phyloP scores from a whole-genome alignment of 2,888 invertebrate genomes.

The Drosophila neutralis region DNA sequence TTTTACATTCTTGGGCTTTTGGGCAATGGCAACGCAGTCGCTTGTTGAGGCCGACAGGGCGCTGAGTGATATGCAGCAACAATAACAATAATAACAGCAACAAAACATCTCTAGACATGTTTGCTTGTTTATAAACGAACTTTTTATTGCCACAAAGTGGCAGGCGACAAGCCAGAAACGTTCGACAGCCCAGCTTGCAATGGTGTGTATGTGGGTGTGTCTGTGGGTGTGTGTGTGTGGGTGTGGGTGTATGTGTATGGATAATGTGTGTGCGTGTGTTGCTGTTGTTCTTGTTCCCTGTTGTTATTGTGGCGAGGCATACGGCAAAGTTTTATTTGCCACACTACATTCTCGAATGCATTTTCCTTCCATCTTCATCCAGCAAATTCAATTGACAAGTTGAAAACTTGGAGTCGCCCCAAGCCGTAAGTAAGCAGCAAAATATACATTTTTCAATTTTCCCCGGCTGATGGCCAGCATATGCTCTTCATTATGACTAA shows the following conservation, averaged over 20 bases:
- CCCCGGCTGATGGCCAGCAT: background rate
- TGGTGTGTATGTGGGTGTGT: slow-evolving; percentile 3
- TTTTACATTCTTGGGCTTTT: slow-evolving; percentile 5
- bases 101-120: slow-evolving; percentile 57
- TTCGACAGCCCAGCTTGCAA: slow-evolving; percentile 25
- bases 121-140: slow-evolving; percentile 76
- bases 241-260: slow-evolving; percentile 2
- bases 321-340: slow-evolving; percentile 47
- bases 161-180: slow-evolving; percentile 66
- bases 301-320: slow-evolving; percentile 17
- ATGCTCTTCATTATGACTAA: background rate
- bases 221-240: background rate
- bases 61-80: slow-evolving; percentile 63
- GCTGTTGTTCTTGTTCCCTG: slow-evolving; percentile 6
- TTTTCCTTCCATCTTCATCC: slow-evolving; percentile 15
- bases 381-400: slow-evolving; percentile 54
- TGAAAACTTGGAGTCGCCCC: slow-evolving; percentile 26
- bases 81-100: slow-evolving; percentile 48
- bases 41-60: slow-evolving; percentile 52
- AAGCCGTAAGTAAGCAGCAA: slow-evolving; percentile 12
- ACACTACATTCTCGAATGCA: slow-evolving; percentile 45
- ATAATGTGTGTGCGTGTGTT: slow-evolving; percentile 12
- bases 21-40: slow-evolving; percentile 22
- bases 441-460: slow-evolving; percentile 1
- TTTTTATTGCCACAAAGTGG: slow-evolving; percentile 77